Conservation (phyloP, 2,888 invertebrate species). For the Rhaphigaster nebulosa region DNA sequence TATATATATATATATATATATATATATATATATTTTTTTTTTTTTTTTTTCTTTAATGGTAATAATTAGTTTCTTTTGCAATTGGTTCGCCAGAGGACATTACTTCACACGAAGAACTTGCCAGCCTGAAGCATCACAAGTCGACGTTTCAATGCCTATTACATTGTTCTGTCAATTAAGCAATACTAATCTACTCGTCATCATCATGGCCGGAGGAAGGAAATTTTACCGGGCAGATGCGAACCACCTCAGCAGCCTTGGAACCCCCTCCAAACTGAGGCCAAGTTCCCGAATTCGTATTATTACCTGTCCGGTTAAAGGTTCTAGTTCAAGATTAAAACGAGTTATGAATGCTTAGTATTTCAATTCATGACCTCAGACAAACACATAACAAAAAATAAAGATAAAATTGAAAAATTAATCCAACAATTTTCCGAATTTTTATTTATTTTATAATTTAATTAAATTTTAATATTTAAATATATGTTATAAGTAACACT, state of each 20-base stretch:
- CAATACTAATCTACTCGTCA: not conserved
- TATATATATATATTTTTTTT: no score
- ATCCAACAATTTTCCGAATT: no score
- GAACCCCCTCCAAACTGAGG: not conserved
- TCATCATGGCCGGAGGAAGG: not conserved
- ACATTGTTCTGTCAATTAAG: conserved; percentile 14
- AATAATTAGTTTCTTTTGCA: not conserved
- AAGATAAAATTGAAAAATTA: no score
- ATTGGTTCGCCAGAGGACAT: not conserved
- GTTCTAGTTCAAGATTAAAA: not conserved
- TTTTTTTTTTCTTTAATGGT: no score
- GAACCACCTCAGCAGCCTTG: not conserved
- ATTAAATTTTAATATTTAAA: no score
- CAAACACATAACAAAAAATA: no score
- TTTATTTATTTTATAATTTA: no score
- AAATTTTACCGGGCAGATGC: not conserved
- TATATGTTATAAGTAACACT: no score
- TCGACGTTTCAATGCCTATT: not conserved
- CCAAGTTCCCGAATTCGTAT: not conserved
- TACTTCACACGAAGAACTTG: not conserved
- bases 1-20: no score
- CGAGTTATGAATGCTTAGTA: no score
- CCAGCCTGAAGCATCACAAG: not conserved
- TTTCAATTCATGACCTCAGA: no score
- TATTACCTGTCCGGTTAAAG: not conserved